Evolutionary conservation across 1,140 invertebrate genomes (phyloP), one percentile per base, ranked within the genome.

Genomic region (Batillaria attramentaria): DNA sequence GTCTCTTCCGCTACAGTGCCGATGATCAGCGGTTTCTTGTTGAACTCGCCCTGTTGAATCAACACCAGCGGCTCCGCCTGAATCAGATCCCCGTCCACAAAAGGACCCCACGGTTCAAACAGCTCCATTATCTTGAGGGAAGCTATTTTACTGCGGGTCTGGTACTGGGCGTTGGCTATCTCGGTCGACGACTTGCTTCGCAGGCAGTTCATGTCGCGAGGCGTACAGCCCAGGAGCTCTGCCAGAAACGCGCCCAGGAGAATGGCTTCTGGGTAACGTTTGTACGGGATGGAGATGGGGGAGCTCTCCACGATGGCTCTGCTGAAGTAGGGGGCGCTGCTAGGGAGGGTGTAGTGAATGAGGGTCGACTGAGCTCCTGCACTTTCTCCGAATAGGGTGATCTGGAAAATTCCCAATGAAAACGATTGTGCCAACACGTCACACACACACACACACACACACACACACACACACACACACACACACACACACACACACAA

Each of bases 341-440:
- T 43, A 10, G 46, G 33, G 5, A 79, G 78, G 73, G 81, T 83
- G 75, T 84, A 28, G 65, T 86, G 85, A 6, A 80, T 43, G 35
- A 81, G 54, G n/a, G 68, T 70, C 16, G 84, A 86, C 72, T 84
- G 83, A n/a, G 82, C 85, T 20, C 87, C 87, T 18, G 86, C 85
- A 66, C 85, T 86, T 46, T 87, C 80, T 24, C 87, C 87, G 75
- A 86, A 88, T 35, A 88, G 41, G 2, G 85, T 87, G 2, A 88
- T 84, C 79, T 84, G n/a, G n/a, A n/a, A n/a, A n/a, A n/a, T n/a
- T n/a, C n/a, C n/a, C n/a, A n/a, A n/a, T n/a, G n/a, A n/a, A n/a
- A n/a, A n/a, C n/a, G n/a, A n/a, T n/a, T n/a, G n/a, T n/a, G n/a
- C n/a, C n/a, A n/a, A n/a, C n/a, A n/a, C n/a, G n/a, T n/a, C n/a